Evolutionary conservation across 2,113 vertebrate genomes (phyloP), one percentile per base, ranked within the genome.

Genomic region (Phycodurus eques): DNA sequence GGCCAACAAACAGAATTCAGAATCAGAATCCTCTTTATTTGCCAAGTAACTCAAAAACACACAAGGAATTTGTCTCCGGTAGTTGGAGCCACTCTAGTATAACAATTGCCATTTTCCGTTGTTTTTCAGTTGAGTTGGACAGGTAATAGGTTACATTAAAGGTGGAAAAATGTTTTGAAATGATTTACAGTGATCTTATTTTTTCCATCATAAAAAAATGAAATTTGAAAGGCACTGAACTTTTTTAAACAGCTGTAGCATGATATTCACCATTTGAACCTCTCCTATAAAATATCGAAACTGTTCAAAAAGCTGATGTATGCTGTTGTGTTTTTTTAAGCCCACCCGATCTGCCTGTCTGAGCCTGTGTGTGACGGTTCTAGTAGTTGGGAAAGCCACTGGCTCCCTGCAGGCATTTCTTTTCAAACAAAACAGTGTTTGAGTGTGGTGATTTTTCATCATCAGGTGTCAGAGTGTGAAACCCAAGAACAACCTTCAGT

Each of bases 261-360:
- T 27, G 27, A 53, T 19, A 53, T 19, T 8, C 53, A 54, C 8
- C 8, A 31, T 14, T 59, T 14, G 22, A 27, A 2, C 5, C 22
- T 59, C 9, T n/a, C 7, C 1, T 11, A 59, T 22, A 59, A 56
- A 56, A n/a, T 19, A 22, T 56, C 5, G 9, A 56, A 56, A 56
- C 20, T 9, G 53, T 56, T 56, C 53, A 56, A 22, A 53, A 59
- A 27, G 22, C 4, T n/a, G 15, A 19, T 20, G 61, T 64, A 69
- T 80, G 54, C 64, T 83, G 35, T 80, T 11, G 60, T 75, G 71
- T 59, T 66, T 6, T 35, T 39, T 8, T 22, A 73, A 88, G 76
- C 88, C 79, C 87, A 87, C 89, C 88, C 72, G 73, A 61, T 80
- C 35, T 73, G 80, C 88, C 60, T 90, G 90, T 89, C 81, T 83